Conservation (phyloP, 2,113 vertebrate genomes). For the Cheilinus undulatus region DNA sequence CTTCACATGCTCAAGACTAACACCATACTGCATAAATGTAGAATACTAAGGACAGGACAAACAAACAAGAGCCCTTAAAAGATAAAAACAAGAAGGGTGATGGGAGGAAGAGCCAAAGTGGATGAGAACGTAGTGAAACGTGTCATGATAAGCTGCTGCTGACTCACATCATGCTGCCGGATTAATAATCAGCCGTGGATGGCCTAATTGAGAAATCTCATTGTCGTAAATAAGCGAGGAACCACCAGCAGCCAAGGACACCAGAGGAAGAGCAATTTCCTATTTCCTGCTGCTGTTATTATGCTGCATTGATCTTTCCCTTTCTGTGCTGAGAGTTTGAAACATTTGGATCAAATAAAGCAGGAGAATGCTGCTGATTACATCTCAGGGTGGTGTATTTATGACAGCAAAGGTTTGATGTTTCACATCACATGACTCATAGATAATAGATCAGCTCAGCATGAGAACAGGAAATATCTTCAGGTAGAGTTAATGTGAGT, state of each 20-base stretch:
- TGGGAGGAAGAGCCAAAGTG: constrained; percentile 9
- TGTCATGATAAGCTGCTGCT: constrained; percentile 42
- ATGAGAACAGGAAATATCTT: too few relatives aligned
- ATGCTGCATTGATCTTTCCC: constrained; percentile 49
- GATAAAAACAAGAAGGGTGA: constrained; percentile 6
- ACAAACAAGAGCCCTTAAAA: background rate
- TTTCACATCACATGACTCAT: background rate
- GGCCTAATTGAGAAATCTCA: constrained; percentile 66
- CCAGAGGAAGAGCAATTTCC: constrained; percentile 58
- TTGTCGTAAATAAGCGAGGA: constrained; percentile 53
- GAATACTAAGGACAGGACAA: too few relatives aligned
- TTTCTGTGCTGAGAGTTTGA: constrained; percentile 13
- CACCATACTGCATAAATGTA: too few relatives aligned
- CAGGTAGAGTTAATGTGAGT: too few relatives aligned
- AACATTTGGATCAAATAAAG: constrained; percentile 18
- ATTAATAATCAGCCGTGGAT: constrained; percentile 63
- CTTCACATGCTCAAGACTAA: too few relatives aligned
- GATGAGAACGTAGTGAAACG: constrained; percentile 26
- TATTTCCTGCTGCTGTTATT: constrained; percentile 47
- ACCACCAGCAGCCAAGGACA: constrained; percentile 61
- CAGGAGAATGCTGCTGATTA: constrained; percentile 4
- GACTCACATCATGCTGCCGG: constrained; percentile 42
- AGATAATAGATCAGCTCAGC: too few relatives aligned
- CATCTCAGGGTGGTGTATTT: constrained; percentile 9
- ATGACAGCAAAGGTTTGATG: background rate